phyloP scores from a whole-genome alignment of 2,797 vertebrate genomes.

The Micromesistius poutassou region DNA sequence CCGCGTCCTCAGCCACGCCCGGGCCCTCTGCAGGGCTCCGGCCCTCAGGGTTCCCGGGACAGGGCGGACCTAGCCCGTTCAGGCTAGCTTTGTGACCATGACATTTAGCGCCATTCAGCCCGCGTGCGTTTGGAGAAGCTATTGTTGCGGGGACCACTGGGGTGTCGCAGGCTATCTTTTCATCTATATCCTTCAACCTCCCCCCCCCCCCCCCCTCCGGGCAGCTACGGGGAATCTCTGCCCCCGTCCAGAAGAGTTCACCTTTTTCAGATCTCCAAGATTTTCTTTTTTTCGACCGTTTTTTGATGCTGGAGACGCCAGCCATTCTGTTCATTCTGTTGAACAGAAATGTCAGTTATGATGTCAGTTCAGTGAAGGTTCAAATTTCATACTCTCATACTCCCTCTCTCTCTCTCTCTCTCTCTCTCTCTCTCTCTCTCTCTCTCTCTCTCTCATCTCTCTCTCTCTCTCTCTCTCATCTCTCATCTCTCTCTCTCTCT shows the following conservation, averaged over 20 bases:
- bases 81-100: constrained; percentile 16
- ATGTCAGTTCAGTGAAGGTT: constrained; percentile 19
- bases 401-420: not conserved
- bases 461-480: no score
- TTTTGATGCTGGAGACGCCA: constrained; percentile 19
- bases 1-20: not conserved
- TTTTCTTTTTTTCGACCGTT: constrained; percentile 22
- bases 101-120: constrained; percentile 44
- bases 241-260: not conserved
- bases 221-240: not conserved
- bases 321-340: constrained; percentile 1
- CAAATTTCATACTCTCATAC: not conserved
- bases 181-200: constrained; percentile 14
- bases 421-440: no score
- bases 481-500: no score
- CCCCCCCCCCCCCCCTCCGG: not conserved
- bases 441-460: no score
- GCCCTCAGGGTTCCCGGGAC: not conserved
- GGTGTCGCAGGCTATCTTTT: constrained; percentile 11
- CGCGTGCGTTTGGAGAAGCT: constrained; percentile 31
- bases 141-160: constrained; percentile 28
- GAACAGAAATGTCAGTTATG: constrained; percentile 11
- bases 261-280: constrained; percentile 5
- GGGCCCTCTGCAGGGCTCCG: not conserved
- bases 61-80: not conserved